Conservation (phyloP, 2,797 vertebrate genomes). For the Chelmon rostratus region DNA sequence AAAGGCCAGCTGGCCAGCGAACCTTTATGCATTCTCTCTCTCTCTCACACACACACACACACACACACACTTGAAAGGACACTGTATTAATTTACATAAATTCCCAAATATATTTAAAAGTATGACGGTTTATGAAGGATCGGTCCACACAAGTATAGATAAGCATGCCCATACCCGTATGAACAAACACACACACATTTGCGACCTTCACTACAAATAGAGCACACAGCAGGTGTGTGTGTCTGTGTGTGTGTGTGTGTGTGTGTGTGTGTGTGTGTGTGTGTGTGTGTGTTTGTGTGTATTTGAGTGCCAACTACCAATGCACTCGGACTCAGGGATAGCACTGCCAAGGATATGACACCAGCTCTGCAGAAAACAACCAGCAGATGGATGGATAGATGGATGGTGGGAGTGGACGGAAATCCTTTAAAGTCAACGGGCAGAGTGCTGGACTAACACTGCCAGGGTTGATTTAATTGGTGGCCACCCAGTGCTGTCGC, state of each 20-base stretch:
- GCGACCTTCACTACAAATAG: conserved; percentile 34
- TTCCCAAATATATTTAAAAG: not conserved
- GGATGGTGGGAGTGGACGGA: conserved; percentile 22
- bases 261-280: conserved; percentile 19
- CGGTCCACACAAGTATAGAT: conserved; percentile 6
- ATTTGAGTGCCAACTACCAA: conserved; percentile 46
- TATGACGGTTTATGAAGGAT: conserved; percentile 13
- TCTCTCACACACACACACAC: conserved; percentile 5
- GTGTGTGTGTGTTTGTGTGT: conserved; percentile 20
- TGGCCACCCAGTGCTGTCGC: conserved; percentile 21
- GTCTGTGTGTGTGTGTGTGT: conserved; percentile 27
- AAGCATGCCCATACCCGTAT: conserved; percentile 2
- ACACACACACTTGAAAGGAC: conserved; percentile 5
- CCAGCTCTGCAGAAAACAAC: conserved; percentile 59
- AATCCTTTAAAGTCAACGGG: conserved; percentile 35
- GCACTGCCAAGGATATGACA: conserved; percentile 65
- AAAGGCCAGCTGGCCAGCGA: conserved; percentile 47
- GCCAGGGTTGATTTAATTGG: conserved; percentile 21
- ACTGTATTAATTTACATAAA: conserved; percentile 21
- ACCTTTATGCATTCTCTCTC: not conserved
- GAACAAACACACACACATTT: not conserved
- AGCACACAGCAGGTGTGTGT: conserved; percentile 22
- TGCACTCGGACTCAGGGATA: conserved; percentile 42
- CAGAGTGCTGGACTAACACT: conserved; percentile 16
- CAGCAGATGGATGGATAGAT: conserved; percentile 53